Conservation (phyloP, 2,113 vertebrate species). For the Passerina amoena region DNA sequence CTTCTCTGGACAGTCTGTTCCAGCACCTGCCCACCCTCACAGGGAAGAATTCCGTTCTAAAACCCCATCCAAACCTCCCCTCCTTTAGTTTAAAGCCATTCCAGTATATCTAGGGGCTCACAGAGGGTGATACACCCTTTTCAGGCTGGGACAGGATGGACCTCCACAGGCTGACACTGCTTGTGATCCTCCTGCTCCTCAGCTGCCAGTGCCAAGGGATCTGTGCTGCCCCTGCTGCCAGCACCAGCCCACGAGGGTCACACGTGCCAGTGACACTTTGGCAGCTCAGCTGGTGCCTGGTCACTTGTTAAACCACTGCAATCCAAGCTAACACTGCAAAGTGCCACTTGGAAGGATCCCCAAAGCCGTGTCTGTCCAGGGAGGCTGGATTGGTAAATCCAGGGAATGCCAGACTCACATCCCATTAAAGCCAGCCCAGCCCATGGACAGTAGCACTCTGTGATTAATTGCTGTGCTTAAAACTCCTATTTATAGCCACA, state of each 20-base stretch:
- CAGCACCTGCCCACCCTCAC: not conserved
- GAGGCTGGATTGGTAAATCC: not conserved
- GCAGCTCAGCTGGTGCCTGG: not conserved
- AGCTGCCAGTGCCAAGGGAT: not conserved
- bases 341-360: not conserved
- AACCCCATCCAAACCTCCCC: not conserved
- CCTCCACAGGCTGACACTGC: not conserved
- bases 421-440: not conserved
- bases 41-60: not conserved
- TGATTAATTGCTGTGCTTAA: conserved; percentile 44
- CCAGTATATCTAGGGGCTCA: not conserved
- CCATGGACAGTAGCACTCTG: not conserved
- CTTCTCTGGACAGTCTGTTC: not conserved
- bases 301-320: not conserved
- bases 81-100: not conserved
- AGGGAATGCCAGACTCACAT: not conserved
- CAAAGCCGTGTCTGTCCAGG: rapidly evolving
- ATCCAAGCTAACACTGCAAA: rapidly evolving
- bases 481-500: conserved; percentile 27
- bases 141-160: not conserved
- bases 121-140: too few species aligned
- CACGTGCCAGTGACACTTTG: rapidly evolving
- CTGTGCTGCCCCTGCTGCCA: not conserved
- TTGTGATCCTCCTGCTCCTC: not conserved
- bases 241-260: rapidly evolving